Evolutionary conservation across 37 sponge, comb jelly and placozoan genomes (phyloP), one percentile per base, ranked within the genome.

Genomic region (Geodia barretti): DNA sequence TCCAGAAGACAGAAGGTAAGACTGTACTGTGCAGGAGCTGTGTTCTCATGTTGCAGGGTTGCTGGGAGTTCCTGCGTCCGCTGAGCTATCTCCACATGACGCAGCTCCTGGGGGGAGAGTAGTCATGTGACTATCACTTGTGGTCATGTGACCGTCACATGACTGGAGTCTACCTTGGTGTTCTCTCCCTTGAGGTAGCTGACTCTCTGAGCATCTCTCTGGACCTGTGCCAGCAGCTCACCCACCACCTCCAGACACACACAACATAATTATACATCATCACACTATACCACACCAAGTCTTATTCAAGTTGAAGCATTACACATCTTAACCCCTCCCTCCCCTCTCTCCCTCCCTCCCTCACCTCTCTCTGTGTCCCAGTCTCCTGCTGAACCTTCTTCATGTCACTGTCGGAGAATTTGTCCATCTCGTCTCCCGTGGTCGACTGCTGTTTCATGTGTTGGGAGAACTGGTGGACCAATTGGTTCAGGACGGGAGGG

Each of bases 41-140:
- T 78, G 68, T 90, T 78, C 78, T 90, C 95, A 68, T 90, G 79
- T 65, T 94, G 95, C 3, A 94, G 81, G 0, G 87, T 68, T 19
- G 91, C 75, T 32, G 95, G 95, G 24, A 86, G 41, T 25, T 90
- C 95, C 19, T 70, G 65, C 23, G 95, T 94, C 26, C 90, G 58
- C 82, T 90, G 88, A 20, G 95, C 88, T 36, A 90, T 70, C 41
- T 94, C 95, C 59, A 79, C 81, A 79, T 81, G 58, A 40, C 76
- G 60, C 47, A 90, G 14, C 38, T 91, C 87, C 84, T 89, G 58
- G 2, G 61, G 39, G 35, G n/a, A 78, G 20, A 37, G 20, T 25
- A 62, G 62, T 17, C 8, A 28, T 11, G 37, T 41, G 41, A 9
- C 40, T 38, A 72, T 47, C 11, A n/a, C n/a, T n/a, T n/a, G n/a